Percentiles rank a stretch among this genome's conserved stretches.
phyloP scores from a whole-genome alignment of 2,888 invertebrate species.

The Anarsia innoxiella region DNA sequence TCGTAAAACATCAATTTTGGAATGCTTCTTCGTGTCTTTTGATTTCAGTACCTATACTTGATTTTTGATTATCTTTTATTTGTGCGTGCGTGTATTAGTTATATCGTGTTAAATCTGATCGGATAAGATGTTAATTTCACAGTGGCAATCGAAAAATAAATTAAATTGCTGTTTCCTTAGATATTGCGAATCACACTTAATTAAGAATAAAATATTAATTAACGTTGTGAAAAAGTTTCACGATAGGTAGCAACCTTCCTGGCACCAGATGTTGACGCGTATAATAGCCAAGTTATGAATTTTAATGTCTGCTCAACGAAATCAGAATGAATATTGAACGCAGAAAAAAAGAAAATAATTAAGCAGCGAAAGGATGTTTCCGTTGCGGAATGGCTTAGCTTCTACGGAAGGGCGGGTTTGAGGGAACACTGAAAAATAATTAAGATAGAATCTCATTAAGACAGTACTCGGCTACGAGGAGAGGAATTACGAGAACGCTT shows the following conservation, averaged over 20 bases:
- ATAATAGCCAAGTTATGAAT: conserved; percentile 66
- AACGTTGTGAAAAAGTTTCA: conserved; percentile 49
- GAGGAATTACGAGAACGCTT: conserved; percentile 13
- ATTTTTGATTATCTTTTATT: background rate
- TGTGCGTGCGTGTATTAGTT: background rate
- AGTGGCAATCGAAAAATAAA: too few species aligned
- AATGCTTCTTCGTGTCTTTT: conserved; percentile 1
- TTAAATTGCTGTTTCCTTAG: too few species aligned
- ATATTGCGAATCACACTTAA: too few species aligned
- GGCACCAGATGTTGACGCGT: conserved; percentile 65
- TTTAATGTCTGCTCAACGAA: conserved; percentile 59
- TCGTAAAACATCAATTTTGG: conserved; percentile 27
- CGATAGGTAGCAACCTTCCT: conserved; percentile 54
- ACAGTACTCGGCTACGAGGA: conserved; percentile 30
- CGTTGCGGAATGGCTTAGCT: conserved; percentile 46
- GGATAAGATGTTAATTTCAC: too few species aligned
- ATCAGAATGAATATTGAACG: conserved; percentile 64
- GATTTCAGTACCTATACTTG: background rate
- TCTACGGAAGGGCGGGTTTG: conserved; percentile 43
- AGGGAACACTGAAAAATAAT: conserved; percentile 54
- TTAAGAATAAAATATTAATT: conserved; percentile 56
- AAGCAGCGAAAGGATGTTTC: conserved; percentile 54
- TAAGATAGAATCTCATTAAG: conserved; percentile 56
- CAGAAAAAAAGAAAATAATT: conserved; percentile 58
- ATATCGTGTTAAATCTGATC: too few species aligned